These are phyloP conservation scores for Elegia similella DNA, from an alignment of 2,888 invertebrate genomes.

Conservation along the genomic window DNA sequence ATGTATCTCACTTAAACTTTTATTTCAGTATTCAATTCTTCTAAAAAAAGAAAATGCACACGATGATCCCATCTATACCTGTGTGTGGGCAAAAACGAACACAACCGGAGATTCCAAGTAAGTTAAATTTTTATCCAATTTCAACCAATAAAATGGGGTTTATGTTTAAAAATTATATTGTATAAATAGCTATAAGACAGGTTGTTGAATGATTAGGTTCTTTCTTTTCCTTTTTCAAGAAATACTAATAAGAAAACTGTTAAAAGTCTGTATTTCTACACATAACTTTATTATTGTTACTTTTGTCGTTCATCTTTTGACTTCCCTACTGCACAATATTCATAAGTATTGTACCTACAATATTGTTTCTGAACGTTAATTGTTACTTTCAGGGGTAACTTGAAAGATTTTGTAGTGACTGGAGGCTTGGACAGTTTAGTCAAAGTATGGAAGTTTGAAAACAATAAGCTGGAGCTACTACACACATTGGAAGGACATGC, in stretches of 20 bases:
- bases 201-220: too few relatives aligned
- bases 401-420: constrained; percentile 89
- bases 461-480: constrained; percentile 86
- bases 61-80: constrained; percentile 95
- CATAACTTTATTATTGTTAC: too few relatives aligned
- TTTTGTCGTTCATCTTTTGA: too few relatives aligned
- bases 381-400: constrained; percentile 72
- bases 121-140: constrained; percentile 53
- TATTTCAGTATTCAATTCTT: constrained; percentile 84
- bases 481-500: constrained; percentile 93
- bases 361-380: constrained; percentile 1
- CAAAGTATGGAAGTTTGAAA: constrained; percentile 91
- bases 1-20: neutral
- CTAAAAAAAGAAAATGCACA: constrained; percentile 92
- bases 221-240: too few relatives aligned
- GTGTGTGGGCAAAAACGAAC: constrained; percentile 89
- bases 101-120: constrained; percentile 64
- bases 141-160: too few relatives aligned
- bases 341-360: neutral
- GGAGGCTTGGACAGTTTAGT: constrained; percentile 95
- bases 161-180: too few relatives aligned
- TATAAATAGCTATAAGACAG: too few relatives aligned
- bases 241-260: too few relatives aligned
- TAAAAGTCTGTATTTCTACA: too few relatives aligned
- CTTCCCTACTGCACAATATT: too few relatives aligned